Conservation (phyloP, 2,797 vertebrate species). For the Crocidura indochinensis region DNA sequence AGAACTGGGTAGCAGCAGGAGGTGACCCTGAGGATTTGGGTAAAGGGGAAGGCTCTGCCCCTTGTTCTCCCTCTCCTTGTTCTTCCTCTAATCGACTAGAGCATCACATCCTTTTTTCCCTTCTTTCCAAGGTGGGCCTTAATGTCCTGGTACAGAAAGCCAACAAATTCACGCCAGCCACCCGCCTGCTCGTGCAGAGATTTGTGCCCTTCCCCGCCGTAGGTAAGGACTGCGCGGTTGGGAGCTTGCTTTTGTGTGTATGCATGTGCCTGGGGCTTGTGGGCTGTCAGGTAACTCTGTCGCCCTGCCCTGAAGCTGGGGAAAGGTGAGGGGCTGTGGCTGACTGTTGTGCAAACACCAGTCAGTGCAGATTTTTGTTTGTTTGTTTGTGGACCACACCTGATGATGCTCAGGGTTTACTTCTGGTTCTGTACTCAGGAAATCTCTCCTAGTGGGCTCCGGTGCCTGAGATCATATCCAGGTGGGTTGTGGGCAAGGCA, state of each 20-base stretch:
- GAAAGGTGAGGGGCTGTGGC: background rate
- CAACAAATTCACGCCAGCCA: conserved; percentile 93
- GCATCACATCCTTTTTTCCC: conserved; percentile 10
- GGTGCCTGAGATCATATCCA: too few relatives aligned
- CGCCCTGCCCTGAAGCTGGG: background rate
- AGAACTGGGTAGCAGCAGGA: background rate
- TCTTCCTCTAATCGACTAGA: background rate
- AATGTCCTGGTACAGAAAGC: conserved; percentile 95
- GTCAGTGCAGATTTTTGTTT: too few relatives aligned
- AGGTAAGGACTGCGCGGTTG: conserved; percentile 89
- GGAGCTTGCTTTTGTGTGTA: background rate
- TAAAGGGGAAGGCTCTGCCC: background rate
- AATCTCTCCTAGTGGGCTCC: too few relatives aligned
- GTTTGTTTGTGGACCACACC: too few relatives aligned
- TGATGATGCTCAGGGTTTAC: too few relatives aligned
- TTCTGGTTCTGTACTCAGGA: too few relatives aligned
- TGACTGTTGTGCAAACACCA: too few relatives aligned
- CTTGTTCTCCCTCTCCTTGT: background rate
- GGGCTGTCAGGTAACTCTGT: too few relatives aligned
- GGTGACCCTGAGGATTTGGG: background rate
- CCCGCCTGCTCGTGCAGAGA: conserved; percentile 95
- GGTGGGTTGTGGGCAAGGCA: too few relatives aligned
- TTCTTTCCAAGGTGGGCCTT: conserved; percentile 93
- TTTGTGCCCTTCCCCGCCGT: conserved; percentile 97
- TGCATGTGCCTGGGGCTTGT: too few relatives aligned